Evolutionary conservation across 2,888 invertebrate species (phyloP).

Genomic region (Lissonota sp.): DNA sequence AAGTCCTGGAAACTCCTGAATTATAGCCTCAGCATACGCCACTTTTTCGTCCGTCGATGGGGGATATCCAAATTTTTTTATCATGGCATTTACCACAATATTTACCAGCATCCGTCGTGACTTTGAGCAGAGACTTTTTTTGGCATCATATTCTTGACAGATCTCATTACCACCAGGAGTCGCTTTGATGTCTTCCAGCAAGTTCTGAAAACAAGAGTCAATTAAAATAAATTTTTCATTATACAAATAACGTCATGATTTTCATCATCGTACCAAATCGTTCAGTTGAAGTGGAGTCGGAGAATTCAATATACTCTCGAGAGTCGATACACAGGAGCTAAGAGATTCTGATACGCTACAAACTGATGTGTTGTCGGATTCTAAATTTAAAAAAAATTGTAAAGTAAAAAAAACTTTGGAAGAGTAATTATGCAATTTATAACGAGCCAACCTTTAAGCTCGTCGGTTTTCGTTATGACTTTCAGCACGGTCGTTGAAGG

Average conservation of each 20-base stretch:
- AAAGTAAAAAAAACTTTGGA: background rate
- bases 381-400: slow-evolving; percentile 10
- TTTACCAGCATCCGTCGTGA: slow-evolving; percentile 45
- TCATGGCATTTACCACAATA: slow-evolving; percentile 50
- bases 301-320: slow-evolving; percentile 13
- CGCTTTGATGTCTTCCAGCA: slow-evolving; percentile 9
- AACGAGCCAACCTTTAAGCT: slow-evolving; percentile 2
- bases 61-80: slow-evolving; percentile 41
- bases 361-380: background rate
- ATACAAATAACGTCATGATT: slow-evolving; percentile 4
- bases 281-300: slow-evolving; percentile 11
- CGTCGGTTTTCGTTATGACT: background rate
- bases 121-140: slow-evolving; percentile 20
- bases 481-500: slow-evolving; percentile 7
- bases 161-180: slow-evolving; percentile 32
- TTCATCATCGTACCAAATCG: slow-evolving; percentile 18
- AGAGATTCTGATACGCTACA: slow-evolving; percentile 5
- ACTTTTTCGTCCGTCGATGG: slow-evolving; percentile 49
- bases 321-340: slow-evolving; percentile 9
- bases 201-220: slow-evolving; percentile 21
- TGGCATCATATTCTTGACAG: slow-evolving; percentile 26
- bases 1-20: slow-evolving; percentile 39
- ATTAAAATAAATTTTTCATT: slow-evolving; percentile 14
- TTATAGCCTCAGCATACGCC: slow-evolving; percentile 30
- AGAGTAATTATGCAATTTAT: slow-evolving; percentile 7